Base-by-base conservation (phyloP, 1,140 invertebrate genomes). In the Oncopeltus fasciatus region DNA sequence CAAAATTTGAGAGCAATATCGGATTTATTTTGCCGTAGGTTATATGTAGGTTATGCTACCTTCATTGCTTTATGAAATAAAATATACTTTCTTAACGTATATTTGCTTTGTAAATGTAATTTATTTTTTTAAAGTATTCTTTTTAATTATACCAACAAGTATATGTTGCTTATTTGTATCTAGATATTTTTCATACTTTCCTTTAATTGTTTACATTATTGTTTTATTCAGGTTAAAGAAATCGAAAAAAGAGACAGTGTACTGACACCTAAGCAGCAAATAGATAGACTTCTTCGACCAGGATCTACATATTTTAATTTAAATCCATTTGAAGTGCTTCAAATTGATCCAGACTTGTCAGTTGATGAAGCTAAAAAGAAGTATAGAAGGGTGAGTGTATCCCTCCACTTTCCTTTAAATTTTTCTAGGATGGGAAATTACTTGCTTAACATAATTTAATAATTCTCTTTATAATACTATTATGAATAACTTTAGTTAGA, bases 241-340 rank as follows among this genome's bases (percentile, higher is more conserved):
- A 95, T 95, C 57, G 94, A 97, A 74, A 90, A 93, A 73, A 77
- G 87, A 64, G 92, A 95, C 75, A 86, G 90, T 1, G 86, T 89
- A 60, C 78, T 97, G 66, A 97, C 93, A 43, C 86, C 92, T 20
- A 88, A 90, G 74, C 91, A 96, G 78, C 94, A 98, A 80, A 94
- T 98, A 69, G 90, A 95, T 46, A 80, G 94, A 70, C 77, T 98
- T 64, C 77, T 96, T 26, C 79, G 92, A 67, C 91, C 93, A 60
- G 94, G 94, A 20, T 92, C 92, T 1, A 94, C 93, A 9, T 98
- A 97, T 76, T 90, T 95, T 72, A 97, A 97, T 79, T 80, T 97
- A 65, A 96, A 96, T 77, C 92, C 92, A 12, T 96, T 92, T 75
- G 92, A 95, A 78, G 92, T 98, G 29, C 76, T 98, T 38, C 91